Evolutionary conservation across 2,113 vertebrate species (phyloP).

Genomic region (Ailuropoda melanoleuca): DNA sequence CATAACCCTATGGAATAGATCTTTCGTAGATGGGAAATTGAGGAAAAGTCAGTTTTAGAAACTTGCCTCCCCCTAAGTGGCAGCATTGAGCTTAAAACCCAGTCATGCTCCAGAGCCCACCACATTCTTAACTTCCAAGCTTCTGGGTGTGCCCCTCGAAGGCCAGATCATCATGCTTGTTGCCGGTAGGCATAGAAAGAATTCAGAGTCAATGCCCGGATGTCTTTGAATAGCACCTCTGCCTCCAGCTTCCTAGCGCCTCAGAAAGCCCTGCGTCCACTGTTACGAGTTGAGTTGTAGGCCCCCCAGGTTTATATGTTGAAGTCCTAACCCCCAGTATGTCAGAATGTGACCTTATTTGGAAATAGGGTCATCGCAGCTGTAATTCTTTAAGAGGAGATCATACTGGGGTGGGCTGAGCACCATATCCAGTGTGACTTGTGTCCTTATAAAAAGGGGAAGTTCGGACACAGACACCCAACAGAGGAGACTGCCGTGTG

Average conservation of each 20-base stretch:
- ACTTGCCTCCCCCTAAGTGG: not conserved
- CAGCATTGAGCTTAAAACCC: not conserved
- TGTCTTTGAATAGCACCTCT: not conserved
- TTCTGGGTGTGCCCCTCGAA: not conserved
- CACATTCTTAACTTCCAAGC: not conserved
- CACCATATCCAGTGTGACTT: not conserved
- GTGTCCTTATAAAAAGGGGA: not conserved
- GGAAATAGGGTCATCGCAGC: not conserved
- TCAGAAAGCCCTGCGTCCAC: not conserved
- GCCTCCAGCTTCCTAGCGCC: not conserved
- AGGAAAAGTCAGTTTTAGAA: not conserved
- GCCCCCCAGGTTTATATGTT: not conserved
- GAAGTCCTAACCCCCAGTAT: not conserved
- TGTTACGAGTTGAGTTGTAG: not conserved
- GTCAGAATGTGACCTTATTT: not conserved
- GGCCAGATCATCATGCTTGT: not conserved
- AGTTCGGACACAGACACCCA: not conserved
- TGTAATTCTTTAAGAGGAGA: not conserved
- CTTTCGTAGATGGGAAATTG: not conserved
- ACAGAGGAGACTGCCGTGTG: not conserved
- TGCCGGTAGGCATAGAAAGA: not conserved
- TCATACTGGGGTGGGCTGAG: not conserved
- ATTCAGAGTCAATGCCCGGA: not conserved
- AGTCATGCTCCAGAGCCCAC: not conserved
- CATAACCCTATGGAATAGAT: not conserved